Percentiles rank a stretch among this genome's conserved stretches.
phyloP scores from a whole-genome alignment of 2,797 vertebrate genomes.

The Esox masquinongy region DNA sequence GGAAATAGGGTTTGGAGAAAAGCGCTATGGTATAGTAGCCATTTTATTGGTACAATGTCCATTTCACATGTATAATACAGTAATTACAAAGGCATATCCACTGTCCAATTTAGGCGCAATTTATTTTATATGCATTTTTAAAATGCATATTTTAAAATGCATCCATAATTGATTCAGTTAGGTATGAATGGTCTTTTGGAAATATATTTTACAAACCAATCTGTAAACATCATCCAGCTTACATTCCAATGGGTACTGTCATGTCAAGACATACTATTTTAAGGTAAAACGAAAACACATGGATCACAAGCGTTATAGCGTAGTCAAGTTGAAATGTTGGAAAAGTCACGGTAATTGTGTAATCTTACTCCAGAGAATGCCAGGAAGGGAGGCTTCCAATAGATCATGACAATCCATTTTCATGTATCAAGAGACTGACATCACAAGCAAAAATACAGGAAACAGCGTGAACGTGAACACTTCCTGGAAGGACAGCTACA shows the following conservation, averaged over 20 bases:
- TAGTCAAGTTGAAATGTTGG: neutral
- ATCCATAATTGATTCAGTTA: conserved; percentile 26
- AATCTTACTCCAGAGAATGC: neutral
- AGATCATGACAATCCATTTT: neutral
- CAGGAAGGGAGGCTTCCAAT: neutral
- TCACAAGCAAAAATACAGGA: neutral
- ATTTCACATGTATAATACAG: conserved; percentile 45
- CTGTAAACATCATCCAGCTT: conserved; percentile 15
- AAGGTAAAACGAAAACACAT: conserved; percentile 32
- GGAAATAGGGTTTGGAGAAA: conserved; percentile 19
- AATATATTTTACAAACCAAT: conserved; percentile 13
- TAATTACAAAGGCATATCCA: conserved; percentile 57
- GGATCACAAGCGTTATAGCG: neutral
- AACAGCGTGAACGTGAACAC: neutral
- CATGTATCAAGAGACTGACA: neutral
- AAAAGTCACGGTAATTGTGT: neutral
- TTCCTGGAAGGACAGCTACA: too few species aligned
- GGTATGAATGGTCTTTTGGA: conserved; percentile 16
- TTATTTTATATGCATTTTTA: conserved; percentile 10
- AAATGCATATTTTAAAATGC: conserved; percentile 37
- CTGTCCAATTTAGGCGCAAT: conserved; percentile 46
- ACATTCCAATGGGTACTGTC: conserved; percentile 15
- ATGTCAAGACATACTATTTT: conserved; percentile 37
- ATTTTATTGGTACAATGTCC: conserved; percentile 43
- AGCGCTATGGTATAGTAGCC: conserved; percentile 26